Evolutionary conservation across 2,113 vertebrate species (phyloP).

Genomic region (Acrocephalus kingi): DNA sequence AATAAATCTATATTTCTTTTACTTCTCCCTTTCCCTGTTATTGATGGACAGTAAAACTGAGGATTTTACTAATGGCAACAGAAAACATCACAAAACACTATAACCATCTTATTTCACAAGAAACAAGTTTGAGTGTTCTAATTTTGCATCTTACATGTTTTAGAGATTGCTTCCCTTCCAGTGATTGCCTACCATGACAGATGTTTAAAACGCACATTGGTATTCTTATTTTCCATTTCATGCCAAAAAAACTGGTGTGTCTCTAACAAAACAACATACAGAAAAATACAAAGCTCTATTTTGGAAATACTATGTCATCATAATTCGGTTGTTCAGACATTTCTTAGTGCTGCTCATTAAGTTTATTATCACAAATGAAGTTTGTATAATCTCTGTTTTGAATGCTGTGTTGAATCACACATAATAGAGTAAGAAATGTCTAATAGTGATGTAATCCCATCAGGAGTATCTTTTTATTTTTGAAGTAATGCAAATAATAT

Average conservation of each 20-base stretch:
- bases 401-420: not conserved
- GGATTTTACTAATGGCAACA: not conserved
- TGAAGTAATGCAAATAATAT: constrained; percentile 29
- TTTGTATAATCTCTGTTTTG: not conserved
- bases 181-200: not conserved
- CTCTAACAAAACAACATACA: constrained; percentile 9
- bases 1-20: not conserved
- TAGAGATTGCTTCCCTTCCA: not conserved
- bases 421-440: constrained; percentile 28
- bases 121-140: not conserved
- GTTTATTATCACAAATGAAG: constrained; percentile 47
- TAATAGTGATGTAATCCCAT: constrained; percentile 6
- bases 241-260: not conserved
- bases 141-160: constrained; percentile 11
- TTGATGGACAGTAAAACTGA: not conserved
- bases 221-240: not conserved
- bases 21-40: not conserved
- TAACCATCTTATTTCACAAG: not conserved
- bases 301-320: not conserved
- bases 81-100: not conserved
- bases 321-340: constrained; percentile 31
- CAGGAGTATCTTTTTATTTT: constrained; percentile 14
- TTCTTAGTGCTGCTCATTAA: constrained; percentile 25
- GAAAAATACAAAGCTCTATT: not conserved
- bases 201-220: constrained; percentile 31